Conservation (phyloP, 1,140 invertebrate genomes). For the Mizuhopecten yessoensis region DNA sequence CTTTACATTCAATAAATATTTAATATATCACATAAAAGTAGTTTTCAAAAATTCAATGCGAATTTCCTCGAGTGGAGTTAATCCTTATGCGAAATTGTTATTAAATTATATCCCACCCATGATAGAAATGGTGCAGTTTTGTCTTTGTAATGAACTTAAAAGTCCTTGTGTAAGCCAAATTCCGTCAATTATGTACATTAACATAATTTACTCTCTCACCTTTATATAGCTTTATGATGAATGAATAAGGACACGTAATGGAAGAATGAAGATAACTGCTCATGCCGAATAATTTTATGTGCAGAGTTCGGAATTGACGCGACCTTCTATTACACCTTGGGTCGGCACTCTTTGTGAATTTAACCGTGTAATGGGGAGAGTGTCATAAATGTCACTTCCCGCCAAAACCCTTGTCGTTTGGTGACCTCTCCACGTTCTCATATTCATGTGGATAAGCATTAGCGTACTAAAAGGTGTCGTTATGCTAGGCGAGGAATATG, state of each 20-base stretch:
- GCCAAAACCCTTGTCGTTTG: conserved; percentile 37
- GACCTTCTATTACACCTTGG: background rate
- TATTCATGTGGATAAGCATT: background rate
- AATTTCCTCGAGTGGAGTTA: background rate
- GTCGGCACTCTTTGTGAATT: conserved; percentile 1
- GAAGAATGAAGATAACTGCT: background rate
- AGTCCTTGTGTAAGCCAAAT: background rate
- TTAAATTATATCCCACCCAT: background rate
- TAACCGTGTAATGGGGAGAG: background rate
- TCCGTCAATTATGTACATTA: background rate
- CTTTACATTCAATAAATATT: background rate
- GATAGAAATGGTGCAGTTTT: background rate
- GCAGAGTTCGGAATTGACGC: background rate
- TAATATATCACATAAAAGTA: background rate
- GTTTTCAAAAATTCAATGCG: background rate
- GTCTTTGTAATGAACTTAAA: background rate
- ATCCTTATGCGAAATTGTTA: background rate
- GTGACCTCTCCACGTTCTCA: background rate
- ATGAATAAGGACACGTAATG: background rate
- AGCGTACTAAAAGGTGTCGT: conserved; percentile 37
- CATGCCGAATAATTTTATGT: conserved; percentile 38
- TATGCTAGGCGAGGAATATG: background rate
- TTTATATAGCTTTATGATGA: background rate
- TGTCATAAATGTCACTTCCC: conserved; percentile 38
- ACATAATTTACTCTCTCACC: background rate